Percentiles rank a stretch among this genome's conserved stretches.
phyloP scores from a whole-genome alignment of 1,140 invertebrate genomes.

The Physella acuta region DNA sequence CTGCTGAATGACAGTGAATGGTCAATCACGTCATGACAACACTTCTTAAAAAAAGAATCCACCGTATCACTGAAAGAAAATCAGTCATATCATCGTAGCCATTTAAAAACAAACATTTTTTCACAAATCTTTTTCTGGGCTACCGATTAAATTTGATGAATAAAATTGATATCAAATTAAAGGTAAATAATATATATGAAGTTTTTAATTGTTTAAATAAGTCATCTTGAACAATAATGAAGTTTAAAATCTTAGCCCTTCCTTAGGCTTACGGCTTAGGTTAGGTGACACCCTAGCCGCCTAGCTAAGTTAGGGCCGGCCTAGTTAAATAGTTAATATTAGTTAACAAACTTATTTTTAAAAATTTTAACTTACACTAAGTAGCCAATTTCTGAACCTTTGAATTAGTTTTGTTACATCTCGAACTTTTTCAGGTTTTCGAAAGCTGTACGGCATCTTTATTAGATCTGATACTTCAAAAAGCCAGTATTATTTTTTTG shows the following conservation, averaged over 20 bases:
- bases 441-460: conserved; percentile 11
- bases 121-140: no score
- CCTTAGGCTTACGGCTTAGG: not conserved
- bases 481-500: not conserved
- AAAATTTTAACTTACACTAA: conserved; percentile 10
- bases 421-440: not conserved
- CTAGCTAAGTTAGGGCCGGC: not conserved
- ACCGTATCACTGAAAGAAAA: no score
- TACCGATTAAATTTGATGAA: no score
- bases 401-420: conserved; percentile 1
- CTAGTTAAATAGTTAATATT: not conserved
- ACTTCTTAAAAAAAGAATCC: no score
- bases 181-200: not conserved
- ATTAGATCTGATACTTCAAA: not conserved
- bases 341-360: not conserved
- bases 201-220: no score
- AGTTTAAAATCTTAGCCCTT: not conserved
- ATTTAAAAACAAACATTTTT: no score
- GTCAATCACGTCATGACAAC: no score
- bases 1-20: no score
- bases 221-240: not conserved
- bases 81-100: no score
- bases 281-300: not conserved
- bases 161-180: no score
- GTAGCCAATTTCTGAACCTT: conserved; percentile 13